phyloP scores from a whole-genome alignment of 2,888 invertebrate species.

The Drosophila incognita region DNA sequence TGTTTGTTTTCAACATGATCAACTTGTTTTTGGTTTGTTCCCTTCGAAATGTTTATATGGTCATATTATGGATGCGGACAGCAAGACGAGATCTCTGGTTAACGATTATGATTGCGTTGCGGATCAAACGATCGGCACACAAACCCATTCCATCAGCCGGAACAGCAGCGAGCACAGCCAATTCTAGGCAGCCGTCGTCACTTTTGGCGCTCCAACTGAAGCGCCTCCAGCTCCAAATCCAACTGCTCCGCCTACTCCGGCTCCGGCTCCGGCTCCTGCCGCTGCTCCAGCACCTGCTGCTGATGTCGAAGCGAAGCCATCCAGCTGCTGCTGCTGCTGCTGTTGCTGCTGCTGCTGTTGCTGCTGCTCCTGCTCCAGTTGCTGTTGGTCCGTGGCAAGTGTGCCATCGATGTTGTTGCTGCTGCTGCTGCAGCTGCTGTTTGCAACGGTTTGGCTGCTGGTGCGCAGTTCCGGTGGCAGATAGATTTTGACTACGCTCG shows the following conservation, averaged over 20 bases:
- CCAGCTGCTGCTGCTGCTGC: background rate
- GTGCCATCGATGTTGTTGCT: constrained; percentile 5
- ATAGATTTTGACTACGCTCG: constrained; percentile 83
- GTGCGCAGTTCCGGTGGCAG: constrained; percentile 84
- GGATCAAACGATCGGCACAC: constrained; percentile 81
- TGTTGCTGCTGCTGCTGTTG: constrained; percentile 24
- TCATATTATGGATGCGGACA: constrained; percentile 33
- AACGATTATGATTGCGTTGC: constrained; percentile 7
- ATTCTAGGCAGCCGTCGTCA: constrained; percentile 81
- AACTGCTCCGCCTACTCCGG: constrained; percentile 26
- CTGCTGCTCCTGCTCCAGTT: constrained; percentile 27
- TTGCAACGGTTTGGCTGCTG: constrained; percentile 56
- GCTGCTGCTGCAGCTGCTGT: constrained; percentile 44
- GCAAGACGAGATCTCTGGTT: constrained; percentile 46
- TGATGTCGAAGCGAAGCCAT: constrained; percentile 6
- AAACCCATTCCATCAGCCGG: constrained; percentile 84
- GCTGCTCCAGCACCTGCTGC: constrained; percentile 3
- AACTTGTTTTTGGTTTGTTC: constrained; percentile 57
- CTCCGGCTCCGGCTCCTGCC: constrained; percentile 2
- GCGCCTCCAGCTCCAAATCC: constrained; percentile 26
- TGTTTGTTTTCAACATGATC: constrained; percentile 2
- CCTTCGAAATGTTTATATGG: constrained; percentile 55
- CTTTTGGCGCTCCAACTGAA: constrained; percentile 62
- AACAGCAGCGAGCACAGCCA: constrained; percentile 83
- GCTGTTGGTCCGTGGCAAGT: background rate